These are phyloP conservation scores for Tetragnatha versicolor DNA, from an alignment of 1,140 invertebrate species.

Conservation along the genomic window DNA sequence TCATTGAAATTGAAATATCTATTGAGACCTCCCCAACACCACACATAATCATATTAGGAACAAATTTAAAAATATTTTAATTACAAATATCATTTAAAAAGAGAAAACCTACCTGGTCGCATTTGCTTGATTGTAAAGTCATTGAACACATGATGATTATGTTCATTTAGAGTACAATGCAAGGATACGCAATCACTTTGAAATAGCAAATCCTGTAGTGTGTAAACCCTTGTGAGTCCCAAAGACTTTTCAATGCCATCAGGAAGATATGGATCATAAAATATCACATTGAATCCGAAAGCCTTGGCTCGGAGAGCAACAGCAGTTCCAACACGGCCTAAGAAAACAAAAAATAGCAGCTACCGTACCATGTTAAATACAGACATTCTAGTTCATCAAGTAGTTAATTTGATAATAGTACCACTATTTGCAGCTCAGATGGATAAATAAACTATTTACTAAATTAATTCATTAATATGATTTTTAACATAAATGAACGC, in stretches of 20 bases:
- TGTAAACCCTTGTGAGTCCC: constrained; percentile 91
- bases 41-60: no score
- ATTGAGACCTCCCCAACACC: no score
- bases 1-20: no score
- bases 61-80: no score
- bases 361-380: neutral
- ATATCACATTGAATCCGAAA: constrained; percentile 97
- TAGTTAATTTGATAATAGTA: no score
- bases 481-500: no score
- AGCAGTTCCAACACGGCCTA: constrained; percentile 90
- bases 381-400: neutral
- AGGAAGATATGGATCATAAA: constrained; percentile 96
- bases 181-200: constrained; percentile 96
- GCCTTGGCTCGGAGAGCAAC: constrained; percentile 94
- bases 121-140: constrained; percentile 97
- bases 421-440: no score
- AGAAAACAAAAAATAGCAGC: constrained; percentile 51
- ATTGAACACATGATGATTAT: constrained; percentile 97
- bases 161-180: constrained; percentile 95
- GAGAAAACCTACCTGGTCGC: constrained; percentile 68
- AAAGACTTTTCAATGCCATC: constrained; percentile 98
- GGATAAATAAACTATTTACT: no score
- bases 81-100: no score
- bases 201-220: constrained; percentile 91
- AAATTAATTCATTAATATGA: no score